Percentiles rank a stretch among this genome's conserved stretches.
Conservation (phyloP, 2,113 vertebrate species). For the Zapus hudsonius region DNA sequence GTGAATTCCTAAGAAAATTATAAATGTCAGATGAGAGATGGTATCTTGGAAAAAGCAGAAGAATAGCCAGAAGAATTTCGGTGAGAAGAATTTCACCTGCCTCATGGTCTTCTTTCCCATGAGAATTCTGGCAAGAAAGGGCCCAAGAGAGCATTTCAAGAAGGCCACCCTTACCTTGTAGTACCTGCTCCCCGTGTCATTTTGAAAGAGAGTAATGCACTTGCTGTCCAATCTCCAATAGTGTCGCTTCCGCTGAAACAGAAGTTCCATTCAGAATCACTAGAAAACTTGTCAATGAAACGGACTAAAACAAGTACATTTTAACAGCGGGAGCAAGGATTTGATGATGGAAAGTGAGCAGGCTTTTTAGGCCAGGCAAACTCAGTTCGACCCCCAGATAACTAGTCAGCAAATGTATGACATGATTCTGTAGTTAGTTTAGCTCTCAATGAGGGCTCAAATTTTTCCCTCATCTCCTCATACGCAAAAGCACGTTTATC, state of each 20-base stretch:
- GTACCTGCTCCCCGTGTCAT: slow-evolving; percentile 97
- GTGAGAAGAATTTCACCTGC: not conserved
- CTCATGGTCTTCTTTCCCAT: not conserved
- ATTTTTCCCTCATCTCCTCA: not conserved
- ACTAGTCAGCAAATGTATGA: not conserved
- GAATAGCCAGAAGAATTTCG: not conserved
- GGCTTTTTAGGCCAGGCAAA: not conserved
- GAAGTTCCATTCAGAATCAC: slow-evolving; percentile 51
- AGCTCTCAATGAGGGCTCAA: not conserved
- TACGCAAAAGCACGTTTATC: not conserved
- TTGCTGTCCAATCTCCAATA: slow-evolving; percentile 99
- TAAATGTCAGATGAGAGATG: not conserved
- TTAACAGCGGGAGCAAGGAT: not conserved
- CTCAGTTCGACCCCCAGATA: not conserved
- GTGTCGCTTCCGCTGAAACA: slow-evolving; percentile 94
- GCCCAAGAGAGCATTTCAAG: not conserved
- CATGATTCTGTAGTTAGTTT: not conserved
- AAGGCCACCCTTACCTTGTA: slow-evolving; percentile 90
- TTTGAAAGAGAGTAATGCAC: slow-evolving; percentile 97
- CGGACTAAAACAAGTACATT: slow-evolving; percentile 40
- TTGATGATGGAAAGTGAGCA: not conserved
- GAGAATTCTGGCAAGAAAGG: slow-evolving; percentile 25
- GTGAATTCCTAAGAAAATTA: not conserved
- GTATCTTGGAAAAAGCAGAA: not conserved
- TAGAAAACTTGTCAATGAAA: slow-evolving; percentile 19